Conservation (phyloP, 2,888 invertebrate species). For the Sacculina carcini region DNA sequence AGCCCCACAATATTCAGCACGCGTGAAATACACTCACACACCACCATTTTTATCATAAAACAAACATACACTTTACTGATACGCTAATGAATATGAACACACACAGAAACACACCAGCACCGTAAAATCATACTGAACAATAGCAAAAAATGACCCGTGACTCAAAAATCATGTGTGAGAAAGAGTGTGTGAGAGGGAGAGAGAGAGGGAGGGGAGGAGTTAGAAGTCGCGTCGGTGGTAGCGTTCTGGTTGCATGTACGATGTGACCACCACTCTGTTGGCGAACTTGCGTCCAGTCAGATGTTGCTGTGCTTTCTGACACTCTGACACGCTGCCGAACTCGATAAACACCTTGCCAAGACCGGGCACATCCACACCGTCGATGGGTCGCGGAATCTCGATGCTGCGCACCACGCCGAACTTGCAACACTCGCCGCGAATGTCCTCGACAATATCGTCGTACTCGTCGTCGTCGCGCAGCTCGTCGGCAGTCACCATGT, state of each 20-base stretch:
- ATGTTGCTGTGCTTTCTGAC: conserved; percentile 93
- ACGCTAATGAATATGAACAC: too few relatives aligned
- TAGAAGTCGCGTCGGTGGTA: conserved; percentile 94
- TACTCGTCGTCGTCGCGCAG: conserved; percentile 92
- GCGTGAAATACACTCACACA: too few relatives aligned
- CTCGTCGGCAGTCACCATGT: conserved; percentile 95
- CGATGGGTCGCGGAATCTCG: conserved; percentile 89
- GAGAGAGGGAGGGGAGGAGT: too few relatives aligned
- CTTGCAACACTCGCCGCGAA: conserved; percentile 91
- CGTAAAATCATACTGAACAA: too few relatives aligned
- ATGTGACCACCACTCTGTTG: conserved; percentile 91
- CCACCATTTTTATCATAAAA: too few relatives aligned
- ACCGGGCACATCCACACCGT: conserved; percentile 36
- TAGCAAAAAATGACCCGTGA: too few relatives aligned
- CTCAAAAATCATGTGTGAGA: too few relatives aligned
- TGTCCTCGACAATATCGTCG: conserved; percentile 94
- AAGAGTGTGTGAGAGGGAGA: too few relatives aligned
- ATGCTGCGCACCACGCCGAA: conserved; percentile 49
- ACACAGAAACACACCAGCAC: too few relatives aligned
- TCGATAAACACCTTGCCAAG: conserved; percentile 58
- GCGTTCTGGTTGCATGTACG: conserved; percentile 92
- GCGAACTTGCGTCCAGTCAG: conserved; percentile 93
- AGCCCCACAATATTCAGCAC: too few relatives aligned
- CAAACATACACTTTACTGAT: too few relatives aligned
- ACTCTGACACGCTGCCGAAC: conserved; percentile 82